Percentiles rank a stretch among this genome's conserved stretches.
Conservation (phyloP, 2,797 vertebrate species). For the Hybognathus amarus region DNA sequence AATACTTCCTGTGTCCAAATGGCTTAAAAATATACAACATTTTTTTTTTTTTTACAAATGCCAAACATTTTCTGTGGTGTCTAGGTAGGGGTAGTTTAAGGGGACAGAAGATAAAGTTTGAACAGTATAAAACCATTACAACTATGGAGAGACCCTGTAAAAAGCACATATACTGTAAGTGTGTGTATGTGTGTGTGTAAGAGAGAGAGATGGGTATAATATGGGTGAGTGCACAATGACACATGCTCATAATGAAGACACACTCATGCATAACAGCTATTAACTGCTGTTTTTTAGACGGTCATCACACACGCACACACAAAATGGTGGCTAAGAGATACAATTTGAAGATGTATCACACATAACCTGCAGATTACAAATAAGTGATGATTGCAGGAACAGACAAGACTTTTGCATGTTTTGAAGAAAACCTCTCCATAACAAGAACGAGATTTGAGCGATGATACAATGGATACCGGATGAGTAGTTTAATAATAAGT, state of each 20-base stretch:
- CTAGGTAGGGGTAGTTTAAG: background rate
- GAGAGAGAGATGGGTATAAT: background rate
- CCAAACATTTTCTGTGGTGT: background rate
- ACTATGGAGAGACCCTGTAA: background rate
- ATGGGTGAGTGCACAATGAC: background rate
- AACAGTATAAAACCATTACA: background rate
- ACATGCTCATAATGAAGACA: constrained; percentile 28
- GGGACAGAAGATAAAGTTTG: background rate
- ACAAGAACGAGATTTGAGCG: background rate
- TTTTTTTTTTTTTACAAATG: too few relatives aligned
- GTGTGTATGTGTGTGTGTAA: background rate
- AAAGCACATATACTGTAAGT: too few relatives aligned
- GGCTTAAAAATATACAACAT: too few relatives aligned
- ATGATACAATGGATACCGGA: background rate
- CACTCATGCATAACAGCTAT: constrained; percentile 6
- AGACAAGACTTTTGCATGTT: background rate
- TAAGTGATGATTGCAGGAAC: background rate
- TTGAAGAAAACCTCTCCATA: background rate
- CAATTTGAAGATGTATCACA: background rate
- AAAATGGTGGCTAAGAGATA: background rate
- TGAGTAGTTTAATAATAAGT: too few relatives aligned
- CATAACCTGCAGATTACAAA: background rate
- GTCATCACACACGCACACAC: constrained; percentile 24
- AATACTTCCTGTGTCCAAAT: background rate
- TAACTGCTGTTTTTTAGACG: constrained; percentile 30